Percentiles rank a stretch among this genome's conserved stretches.
These are phyloP conservation scores for Nyctalus aviator DNA, from an alignment of 2,797 vertebrate genomes.

Conservation along the genomic window DNA sequence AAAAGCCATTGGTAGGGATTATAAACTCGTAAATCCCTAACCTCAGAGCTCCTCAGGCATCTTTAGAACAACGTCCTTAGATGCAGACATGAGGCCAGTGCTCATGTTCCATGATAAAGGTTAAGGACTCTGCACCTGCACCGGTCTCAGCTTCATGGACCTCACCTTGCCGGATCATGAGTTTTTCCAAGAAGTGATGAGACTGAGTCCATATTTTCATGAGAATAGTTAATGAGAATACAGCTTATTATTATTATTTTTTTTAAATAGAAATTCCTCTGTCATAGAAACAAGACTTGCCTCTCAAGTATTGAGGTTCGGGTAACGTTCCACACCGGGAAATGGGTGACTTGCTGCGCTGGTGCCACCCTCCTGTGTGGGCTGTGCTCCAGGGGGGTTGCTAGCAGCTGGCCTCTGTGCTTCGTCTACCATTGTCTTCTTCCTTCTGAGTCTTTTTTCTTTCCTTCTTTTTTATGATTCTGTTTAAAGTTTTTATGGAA, in stretches of 20 bases:
- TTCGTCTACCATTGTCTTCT: accelerated
- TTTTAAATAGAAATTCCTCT: not conserved
- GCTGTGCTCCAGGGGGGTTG: not conserved
- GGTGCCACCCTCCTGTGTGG: not conserved
- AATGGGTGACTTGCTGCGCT: accelerated
- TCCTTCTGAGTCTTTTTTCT: not conserved
- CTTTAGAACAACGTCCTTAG: not conserved
- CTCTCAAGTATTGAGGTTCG: not conserved
- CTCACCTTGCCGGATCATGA: not conserved
- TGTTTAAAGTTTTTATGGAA: not conserved
- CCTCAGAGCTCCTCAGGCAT: not conserved
- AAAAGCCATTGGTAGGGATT: not conserved
- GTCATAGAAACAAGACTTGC: not conserved
- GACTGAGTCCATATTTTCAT: not conserved
- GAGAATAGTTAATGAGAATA: not conserved
- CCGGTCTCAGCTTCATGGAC: not conserved
- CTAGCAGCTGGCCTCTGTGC: not conserved
- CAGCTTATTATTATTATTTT: not conserved
- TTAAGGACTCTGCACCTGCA: not conserved
- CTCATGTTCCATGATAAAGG: not conserved
- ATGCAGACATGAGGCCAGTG: not conserved
- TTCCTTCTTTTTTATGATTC: not conserved
- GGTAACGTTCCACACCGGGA: not conserved
- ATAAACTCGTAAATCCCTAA: not conserved
- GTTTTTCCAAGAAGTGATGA: not conserved